phyloP scores from a whole-genome alignment of 1,140 invertebrate genomes.

The Aphidius ervi region DNA sequence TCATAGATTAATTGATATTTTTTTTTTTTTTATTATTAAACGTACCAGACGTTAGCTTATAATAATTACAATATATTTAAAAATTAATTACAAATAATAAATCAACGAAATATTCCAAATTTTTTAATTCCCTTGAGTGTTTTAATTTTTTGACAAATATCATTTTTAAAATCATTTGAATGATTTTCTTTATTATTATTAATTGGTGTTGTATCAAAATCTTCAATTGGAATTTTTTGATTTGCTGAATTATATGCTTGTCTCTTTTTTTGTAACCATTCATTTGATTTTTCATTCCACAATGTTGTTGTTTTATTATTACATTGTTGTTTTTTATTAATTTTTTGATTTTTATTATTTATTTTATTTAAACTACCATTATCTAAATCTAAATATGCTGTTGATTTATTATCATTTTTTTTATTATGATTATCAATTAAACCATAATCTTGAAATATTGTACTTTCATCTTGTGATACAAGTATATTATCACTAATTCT shows the following conservation, averaged over 20 bases:
- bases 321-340: neutral
- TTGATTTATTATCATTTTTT: constrained; percentile 28
- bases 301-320: constrained; percentile 25
- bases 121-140: constrained; percentile 22
- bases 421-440: constrained; percentile 33
- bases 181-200: constrained; percentile 24
- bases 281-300: constrained; percentile 43
- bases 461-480: constrained; percentile 36
- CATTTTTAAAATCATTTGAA: constrained; percentile 32
- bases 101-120: constrained; percentile 44
- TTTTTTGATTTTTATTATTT: constrained; percentile 18
- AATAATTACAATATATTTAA: too few relatives aligned
- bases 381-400: constrained; percentile 34
- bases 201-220: constrained; percentile 37
- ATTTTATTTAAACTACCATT: constrained; percentile 19
- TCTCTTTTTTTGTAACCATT: constrained; percentile 45
- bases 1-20: neutral
- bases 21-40: neutral
- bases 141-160: too few relatives aligned
- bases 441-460: constrained; percentile 46
- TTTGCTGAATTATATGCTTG: constrained; percentile 40
- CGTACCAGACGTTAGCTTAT: neutral
- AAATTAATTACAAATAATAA: neutral
- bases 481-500: constrained; percentile 44
- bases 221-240: constrained; percentile 26